Evolutionary conservation across 2,888 invertebrate species (phyloP).

Genomic region (Flexamia atlantica): DNA sequence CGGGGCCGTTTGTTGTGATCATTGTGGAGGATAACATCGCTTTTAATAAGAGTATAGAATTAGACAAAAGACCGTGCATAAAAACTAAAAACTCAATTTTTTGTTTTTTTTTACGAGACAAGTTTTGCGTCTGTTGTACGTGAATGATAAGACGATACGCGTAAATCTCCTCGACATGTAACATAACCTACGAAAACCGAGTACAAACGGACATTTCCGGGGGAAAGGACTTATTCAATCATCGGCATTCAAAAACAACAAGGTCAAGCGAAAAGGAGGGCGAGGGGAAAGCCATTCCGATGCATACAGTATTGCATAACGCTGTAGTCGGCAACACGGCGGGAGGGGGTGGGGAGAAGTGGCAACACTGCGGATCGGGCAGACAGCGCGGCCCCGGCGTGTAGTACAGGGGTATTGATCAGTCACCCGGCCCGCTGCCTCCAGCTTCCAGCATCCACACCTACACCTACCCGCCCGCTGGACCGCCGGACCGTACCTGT

Average conservation of each 20-base stretch:
- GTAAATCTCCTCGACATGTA: too few species aligned
- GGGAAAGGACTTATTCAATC: conserved; percentile 17
- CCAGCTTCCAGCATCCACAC: neutral
- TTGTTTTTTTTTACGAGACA: too few species aligned
- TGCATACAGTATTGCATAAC: conserved; percentile 43
- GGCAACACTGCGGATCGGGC: conserved; percentile 11
- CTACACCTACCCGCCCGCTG: conserved; percentile 9
- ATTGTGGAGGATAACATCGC: too few species aligned
- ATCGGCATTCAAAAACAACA: conserved; percentile 41
- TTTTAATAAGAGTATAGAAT: too few species aligned
- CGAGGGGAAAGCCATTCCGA: conserved; percentile 17
- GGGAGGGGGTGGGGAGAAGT: conserved; percentile 14
- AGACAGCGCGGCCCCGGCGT: conserved; percentile 26
- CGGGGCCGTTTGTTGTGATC: too few species aligned
- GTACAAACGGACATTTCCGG: neutral
- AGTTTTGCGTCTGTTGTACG: too few species aligned
- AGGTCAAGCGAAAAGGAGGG: conserved; percentile 13
- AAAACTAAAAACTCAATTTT: too few species aligned
- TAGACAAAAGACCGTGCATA: too few species aligned
- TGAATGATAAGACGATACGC: too few species aligned
- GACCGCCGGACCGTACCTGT: neutral
- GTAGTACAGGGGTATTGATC: conserved; percentile 35
- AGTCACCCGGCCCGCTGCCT: neutral
- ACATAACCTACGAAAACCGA: neutral
- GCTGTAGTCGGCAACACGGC: neutral